phyloP scores from a whole-genome alignment of 2,797 vertebrate genomes.

The Cryptoprocta ferox region DNA sequence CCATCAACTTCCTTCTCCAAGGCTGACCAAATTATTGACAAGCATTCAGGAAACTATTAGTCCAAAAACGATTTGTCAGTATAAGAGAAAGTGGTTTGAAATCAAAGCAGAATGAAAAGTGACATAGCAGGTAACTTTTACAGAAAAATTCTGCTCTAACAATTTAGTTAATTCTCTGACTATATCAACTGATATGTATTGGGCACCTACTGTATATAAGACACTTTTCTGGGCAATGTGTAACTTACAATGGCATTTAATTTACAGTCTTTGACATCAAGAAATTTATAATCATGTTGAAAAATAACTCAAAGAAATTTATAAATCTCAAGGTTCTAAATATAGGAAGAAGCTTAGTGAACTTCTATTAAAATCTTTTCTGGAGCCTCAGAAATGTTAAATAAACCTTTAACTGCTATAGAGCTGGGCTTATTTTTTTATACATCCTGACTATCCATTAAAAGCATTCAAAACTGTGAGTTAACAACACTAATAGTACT shows the following conservation, averaged over 20 bases:
- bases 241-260: neutral
- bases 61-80: neutral
- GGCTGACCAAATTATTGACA: neutral
- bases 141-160: neutral
- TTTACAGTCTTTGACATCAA: neutral
- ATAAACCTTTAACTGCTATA: neutral
- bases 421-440: neutral
- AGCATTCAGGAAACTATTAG: neutral
- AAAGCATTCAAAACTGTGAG: neutral
- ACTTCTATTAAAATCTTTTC: neutral
- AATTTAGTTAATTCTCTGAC: neutral
- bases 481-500: neutral
- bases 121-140: neutral
- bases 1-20: neutral
- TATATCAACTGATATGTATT: neutral
- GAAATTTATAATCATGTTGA: neutral
- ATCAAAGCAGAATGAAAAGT: neutral
- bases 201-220: neutral
- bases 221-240: neutral
- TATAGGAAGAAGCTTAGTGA: neutral
- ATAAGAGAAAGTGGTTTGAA: neutral
- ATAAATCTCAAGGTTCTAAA: neutral
- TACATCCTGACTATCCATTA: neutral
- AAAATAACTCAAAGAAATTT: neutral
- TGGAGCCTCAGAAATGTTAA: neutral